Evolutionary conservation across 2,888 invertebrate genomes (phyloP).

Genomic region (Dexiosoma caninum): DNA sequence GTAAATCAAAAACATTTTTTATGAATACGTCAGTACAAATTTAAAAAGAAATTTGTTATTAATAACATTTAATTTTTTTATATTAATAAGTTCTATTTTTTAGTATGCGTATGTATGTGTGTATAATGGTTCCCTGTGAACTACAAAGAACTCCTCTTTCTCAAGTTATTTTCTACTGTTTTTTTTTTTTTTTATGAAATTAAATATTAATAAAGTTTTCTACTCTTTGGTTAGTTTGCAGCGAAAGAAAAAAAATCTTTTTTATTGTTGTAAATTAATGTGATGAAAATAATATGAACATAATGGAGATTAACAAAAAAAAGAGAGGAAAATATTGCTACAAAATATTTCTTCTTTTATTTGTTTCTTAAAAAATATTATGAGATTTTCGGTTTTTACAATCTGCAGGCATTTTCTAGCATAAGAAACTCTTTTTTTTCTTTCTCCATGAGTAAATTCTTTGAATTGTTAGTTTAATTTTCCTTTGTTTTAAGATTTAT

Average conservation of each 20-base stretch:
- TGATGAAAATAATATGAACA: conserved; percentile 47
- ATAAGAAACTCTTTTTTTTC: background rate
- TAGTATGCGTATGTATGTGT: background rate
- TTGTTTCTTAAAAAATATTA: background rate
- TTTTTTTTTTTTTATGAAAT: background rate
- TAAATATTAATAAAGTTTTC: conserved; percentile 17
- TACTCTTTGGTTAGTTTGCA: conserved; percentile 2
- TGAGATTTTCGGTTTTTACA: conserved; percentile 19
- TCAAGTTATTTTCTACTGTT: no score
- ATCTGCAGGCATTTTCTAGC: background rate
- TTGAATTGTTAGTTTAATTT: conserved; percentile 1
- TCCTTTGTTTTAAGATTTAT: background rate
- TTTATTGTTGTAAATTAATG: conserved; percentile 51
- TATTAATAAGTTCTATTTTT: no score
- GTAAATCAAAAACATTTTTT: no score
- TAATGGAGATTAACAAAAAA: conserved; percentile 24
- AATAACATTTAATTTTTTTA: no score
- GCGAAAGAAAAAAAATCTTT: background rate
- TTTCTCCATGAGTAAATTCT: conserved; percentile 3
- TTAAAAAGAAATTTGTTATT: no score
- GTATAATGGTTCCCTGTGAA: background rate
- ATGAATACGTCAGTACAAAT: no score
- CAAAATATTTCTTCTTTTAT: background rate
- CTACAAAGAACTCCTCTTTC: no score
- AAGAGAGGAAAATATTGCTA: background rate